These are phyloP conservation scores for Takifugu flavidus DNA, from an alignment of 2,113 vertebrate genomes.

Conservation along the genomic window DNA sequence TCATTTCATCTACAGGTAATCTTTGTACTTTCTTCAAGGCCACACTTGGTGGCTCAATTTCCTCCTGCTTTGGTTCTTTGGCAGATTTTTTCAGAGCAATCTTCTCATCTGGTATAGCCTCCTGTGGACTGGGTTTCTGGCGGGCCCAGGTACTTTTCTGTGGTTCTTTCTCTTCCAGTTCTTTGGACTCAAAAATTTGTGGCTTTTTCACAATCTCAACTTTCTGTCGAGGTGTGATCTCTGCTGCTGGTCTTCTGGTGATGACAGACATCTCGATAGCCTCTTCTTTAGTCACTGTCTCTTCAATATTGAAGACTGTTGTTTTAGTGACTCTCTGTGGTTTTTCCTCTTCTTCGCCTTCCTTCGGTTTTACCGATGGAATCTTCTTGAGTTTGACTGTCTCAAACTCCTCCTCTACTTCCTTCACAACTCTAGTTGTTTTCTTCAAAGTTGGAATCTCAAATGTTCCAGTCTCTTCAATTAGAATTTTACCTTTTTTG, in stretches of 20 bases:
- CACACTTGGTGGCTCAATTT: conserved; percentile 33
- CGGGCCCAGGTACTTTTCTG: conserved; percentile 48
- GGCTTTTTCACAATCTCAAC: conserved; percentile 46
- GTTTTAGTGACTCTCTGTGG: conserved; percentile 54
- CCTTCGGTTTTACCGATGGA: conserved; percentile 60
- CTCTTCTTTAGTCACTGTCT: conserved; percentile 69
- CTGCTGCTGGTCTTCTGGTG: conserved; percentile 46
- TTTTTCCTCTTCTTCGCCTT: conserved; percentile 54
- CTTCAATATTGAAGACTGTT: conserved; percentile 36
- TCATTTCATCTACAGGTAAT: conserved; percentile 60
- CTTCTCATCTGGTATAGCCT: conserved; percentile 55
- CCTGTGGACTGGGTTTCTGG: conserved; percentile 48
- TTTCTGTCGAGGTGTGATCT: conserved; percentile 51
- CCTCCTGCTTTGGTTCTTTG: conserved; percentile 55
- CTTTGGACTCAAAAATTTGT: conserved; percentile 36
- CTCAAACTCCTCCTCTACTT: conserved; percentile 65
- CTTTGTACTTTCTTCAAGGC: conserved; percentile 68
- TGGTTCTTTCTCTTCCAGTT: conserved; percentile 39
- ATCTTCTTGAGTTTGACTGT: conserved; percentile 70
- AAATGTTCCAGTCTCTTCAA: conserved; percentile 71
- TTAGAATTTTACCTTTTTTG: conserved; percentile 72
- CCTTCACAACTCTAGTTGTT: conserved; percentile 57
- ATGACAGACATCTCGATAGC: conserved; percentile 41
- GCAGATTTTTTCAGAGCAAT: conserved; percentile 53
- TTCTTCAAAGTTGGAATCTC: conserved; percentile 75